phyloP scores from a whole-genome alignment of 2,113 vertebrate genomes.

The Galemys pyrenaicus region DNA sequence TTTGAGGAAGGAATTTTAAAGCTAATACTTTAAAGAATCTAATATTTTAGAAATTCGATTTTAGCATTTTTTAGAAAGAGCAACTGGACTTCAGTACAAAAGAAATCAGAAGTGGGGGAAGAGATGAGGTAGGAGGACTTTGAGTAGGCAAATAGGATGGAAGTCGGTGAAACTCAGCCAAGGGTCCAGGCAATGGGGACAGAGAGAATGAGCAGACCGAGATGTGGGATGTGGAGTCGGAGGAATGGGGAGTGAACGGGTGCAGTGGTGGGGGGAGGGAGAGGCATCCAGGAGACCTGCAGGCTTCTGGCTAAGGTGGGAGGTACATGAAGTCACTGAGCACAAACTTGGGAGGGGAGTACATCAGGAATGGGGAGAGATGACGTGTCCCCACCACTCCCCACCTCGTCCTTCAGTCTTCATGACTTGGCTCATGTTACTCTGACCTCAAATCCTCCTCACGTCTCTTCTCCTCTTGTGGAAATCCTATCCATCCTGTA shows the following conservation, averaged over 20 bases:
- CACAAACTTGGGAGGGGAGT: neutral
- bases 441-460: neutral
- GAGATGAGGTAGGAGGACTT: neutral
- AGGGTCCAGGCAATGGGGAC: neutral
- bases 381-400: no score
- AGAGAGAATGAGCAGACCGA: neutral
- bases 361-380: no score
- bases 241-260: neutral
- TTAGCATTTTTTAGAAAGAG: neutral
- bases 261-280: neutral
- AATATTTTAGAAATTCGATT: neutral
- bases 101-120: neutral
- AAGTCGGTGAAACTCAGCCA: neutral
- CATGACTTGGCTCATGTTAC: neutral
- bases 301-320: neutral
- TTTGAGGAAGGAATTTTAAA: neutral
- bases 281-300: no score
- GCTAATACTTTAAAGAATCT: neutral
- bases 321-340: neutral
- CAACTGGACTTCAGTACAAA: neutral
- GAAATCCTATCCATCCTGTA: neutral
- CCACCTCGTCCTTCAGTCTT: neutral
- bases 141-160: neutral
- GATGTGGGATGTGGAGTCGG: neutral
- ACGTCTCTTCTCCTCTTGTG: no score